A percentile compares a stretch with the other conserved stretches of the same genome.
Evolutionary conservation across 2,113 vertebrate species (phyloP).

Genomic region (Variabilichromis moorii): DNA sequence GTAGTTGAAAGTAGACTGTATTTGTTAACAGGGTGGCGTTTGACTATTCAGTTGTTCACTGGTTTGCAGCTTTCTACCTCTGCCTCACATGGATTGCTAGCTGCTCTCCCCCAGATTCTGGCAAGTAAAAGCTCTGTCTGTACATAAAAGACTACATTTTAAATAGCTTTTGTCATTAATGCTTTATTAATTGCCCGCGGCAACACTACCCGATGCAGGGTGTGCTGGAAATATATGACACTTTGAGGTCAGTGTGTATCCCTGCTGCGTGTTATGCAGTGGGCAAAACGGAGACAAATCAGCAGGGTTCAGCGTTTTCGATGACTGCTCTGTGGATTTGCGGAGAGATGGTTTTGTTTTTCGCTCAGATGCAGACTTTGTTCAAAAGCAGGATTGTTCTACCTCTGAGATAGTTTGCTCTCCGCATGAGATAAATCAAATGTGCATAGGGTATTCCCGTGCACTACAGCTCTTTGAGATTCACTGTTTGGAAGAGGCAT

Average conservation of each 20-base stretch:
- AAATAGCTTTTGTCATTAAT: constrained; percentile 99
- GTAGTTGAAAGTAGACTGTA: constrained; percentile 36
- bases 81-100: constrained; percentile 74
- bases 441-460: not conserved
- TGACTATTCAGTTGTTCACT: constrained; percentile 50
- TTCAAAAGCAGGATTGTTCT: constrained; percentile 24
- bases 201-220: constrained; percentile 77
- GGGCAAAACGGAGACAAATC: constrained; percentile 84
- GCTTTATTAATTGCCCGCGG: constrained; percentile 98
- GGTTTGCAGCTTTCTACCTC: constrained; percentile 64
- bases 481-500: constrained; percentile 23
- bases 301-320: constrained; percentile 75
- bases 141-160: constrained; percentile 88
- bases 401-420: constrained; percentile 30
- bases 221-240: constrained; percentile 92
- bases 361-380: constrained; percentile 45
- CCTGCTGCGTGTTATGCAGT: constrained; percentile 82
- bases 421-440: constrained; percentile 2
- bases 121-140: constrained; percentile 80
- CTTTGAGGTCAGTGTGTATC: constrained; percentile 94
- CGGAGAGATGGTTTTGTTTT: constrained; percentile 47
- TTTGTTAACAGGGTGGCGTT: constrained; percentile 72
- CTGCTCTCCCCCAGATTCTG: constrained; percentile 73
- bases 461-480: not conserved
- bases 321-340: constrained; percentile 20